phyloP scores from a whole-genome alignment of 1,140 invertebrate species.

The Drosophila punjabiensis region DNA sequence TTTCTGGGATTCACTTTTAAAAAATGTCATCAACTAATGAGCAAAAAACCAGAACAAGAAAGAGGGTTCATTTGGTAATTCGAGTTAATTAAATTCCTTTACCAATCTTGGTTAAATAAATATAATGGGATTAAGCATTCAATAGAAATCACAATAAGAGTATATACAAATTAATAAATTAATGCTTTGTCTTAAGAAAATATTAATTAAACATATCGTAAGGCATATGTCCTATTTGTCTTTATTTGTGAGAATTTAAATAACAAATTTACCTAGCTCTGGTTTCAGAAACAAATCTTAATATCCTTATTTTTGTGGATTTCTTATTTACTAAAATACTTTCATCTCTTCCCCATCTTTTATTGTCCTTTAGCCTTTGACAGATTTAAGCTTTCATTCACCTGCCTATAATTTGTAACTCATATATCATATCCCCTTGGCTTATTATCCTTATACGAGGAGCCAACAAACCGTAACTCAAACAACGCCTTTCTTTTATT shows the following conservation, averaged over 20 bases:
- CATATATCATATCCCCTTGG: constrained; percentile 33
- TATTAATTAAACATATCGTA: neutral
- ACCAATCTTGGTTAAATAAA: neutral
- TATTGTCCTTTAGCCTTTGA: neutral
- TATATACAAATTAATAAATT: neutral
- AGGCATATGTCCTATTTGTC: neutral
- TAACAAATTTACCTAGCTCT: neutral
- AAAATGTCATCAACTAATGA: constrained; percentile 30
- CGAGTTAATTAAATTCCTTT: constrained; percentile 6
- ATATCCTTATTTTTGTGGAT: neutral
- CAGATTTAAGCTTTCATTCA: neutral
- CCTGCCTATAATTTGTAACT: constrained; percentile 10
- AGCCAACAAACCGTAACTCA: constrained; percentile 58
- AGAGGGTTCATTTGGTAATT: neutral
- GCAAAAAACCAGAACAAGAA: neutral
- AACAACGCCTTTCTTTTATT: constrained; percentile 31
- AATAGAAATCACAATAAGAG: neutral
- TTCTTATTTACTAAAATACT: neutral
- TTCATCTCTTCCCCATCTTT: neutral
- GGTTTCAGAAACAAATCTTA: neutral
- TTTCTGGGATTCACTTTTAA: constrained; percentile 1
- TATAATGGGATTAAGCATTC: neutral
- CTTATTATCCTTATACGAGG: constrained; percentile 46
- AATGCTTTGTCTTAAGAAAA: neutral
- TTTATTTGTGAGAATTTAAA: neutral